These are phyloP conservation scores for Amitus sp. DNA, from an alignment of 2,888 invertebrate species.

Conservation along the genomic window DNA sequence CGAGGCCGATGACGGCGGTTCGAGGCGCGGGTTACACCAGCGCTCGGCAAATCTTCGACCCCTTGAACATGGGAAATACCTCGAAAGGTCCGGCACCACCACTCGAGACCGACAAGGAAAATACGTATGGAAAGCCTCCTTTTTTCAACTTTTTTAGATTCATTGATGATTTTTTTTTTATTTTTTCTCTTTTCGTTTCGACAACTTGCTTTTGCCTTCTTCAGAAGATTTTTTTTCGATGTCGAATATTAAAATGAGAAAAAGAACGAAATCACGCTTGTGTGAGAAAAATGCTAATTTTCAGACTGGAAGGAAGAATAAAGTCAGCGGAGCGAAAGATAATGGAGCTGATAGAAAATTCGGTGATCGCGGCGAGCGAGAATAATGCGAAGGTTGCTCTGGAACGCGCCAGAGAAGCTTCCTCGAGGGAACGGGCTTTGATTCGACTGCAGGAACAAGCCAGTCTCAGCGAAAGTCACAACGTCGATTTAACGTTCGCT, in stretches of 20 bases:
- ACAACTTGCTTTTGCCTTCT: too few relatives aligned
- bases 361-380: constrained; percentile 77
- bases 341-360: constrained; percentile 89
- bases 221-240: too few relatives aligned
- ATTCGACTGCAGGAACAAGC: constrained; percentile 93
- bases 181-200: too few relatives aligned
- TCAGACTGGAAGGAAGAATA: constrained; percentile 92
- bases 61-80: constrained; percentile 72
- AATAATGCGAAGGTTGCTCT: constrained; percentile 76
- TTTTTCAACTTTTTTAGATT: too few relatives aligned
- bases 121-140: constrained; percentile 75
- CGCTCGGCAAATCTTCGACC: constrained; percentile 76
- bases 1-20: constrained; percentile 95
- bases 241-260: too few relatives aligned
- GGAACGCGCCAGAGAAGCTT: constrained; percentile 96
- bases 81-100: constrained; percentile 69
- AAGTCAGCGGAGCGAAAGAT: constrained; percentile 89
- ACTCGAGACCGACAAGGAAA: constrained; percentile 79
- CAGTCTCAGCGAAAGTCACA: constrained; percentile 88
- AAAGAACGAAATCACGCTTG: too few relatives aligned
- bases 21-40: constrained; percentile 96
- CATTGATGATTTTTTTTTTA: too few relatives aligned
- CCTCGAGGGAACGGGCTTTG: constrained; percentile 88
- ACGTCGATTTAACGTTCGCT: constrained; percentile 94
- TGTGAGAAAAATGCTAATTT: too few relatives aligned